These are phyloP conservation scores for Cryptocephalus primarius DNA, from an alignment of 2,888 invertebrate genomes.

Conservation along the genomic window DNA sequence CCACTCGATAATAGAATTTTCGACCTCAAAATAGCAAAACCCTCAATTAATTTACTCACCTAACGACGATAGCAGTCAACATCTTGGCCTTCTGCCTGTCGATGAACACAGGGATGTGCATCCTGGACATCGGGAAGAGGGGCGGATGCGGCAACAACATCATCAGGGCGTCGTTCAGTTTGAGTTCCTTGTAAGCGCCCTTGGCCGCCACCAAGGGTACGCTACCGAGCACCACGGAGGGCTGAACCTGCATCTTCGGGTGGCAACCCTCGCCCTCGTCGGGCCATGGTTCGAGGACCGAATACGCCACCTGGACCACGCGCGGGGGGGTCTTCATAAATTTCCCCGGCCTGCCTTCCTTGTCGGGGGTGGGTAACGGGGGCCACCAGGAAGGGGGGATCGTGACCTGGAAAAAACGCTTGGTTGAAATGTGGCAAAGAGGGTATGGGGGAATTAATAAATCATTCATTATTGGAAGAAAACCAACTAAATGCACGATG, in stretches of 20 bases:
- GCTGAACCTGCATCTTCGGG: slow-evolving; percentile 59
- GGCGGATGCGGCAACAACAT: slow-evolving; percentile 81
- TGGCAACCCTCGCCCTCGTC: slow-evolving; percentile 57
- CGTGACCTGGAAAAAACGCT: slow-evolving; percentile 40
- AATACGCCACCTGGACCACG: slow-evolving; percentile 73
- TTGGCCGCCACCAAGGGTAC: slow-evolving; percentile 69
- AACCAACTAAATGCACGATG: too few species aligned
- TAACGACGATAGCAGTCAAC: slow-evolving; percentile 70
- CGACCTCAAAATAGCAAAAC: too few species aligned
- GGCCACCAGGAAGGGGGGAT: slow-evolving; percentile 91
- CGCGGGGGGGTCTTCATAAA: slow-evolving; percentile 49
- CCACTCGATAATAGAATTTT: too few species aligned
- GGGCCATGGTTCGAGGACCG: slow-evolving; percentile 73
- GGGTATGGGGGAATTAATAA: too few species aligned
- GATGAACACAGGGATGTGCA: slow-evolving; percentile 85
- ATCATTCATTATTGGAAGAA: too few species aligned
- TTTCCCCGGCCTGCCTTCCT: slow-evolving; percentile 42
- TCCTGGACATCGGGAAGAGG: slow-evolving; percentile 77
- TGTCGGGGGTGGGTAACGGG: slow-evolving; percentile 53
- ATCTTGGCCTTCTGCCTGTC: slow-evolving; percentile 56
- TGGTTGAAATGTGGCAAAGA: too few species aligned
- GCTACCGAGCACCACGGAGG: slow-evolving; percentile 42
- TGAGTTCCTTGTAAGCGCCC: slow-evolving; percentile 73
- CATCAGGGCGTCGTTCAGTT: slow-evolving; percentile 72
- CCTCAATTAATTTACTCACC: slow-evolving; percentile 44